Percentiles rank a stretch among this genome's conserved stretches.
Conservation (phyloP, 2,113 vertebrate genomes). For the Seriola aureovittata region DNA sequence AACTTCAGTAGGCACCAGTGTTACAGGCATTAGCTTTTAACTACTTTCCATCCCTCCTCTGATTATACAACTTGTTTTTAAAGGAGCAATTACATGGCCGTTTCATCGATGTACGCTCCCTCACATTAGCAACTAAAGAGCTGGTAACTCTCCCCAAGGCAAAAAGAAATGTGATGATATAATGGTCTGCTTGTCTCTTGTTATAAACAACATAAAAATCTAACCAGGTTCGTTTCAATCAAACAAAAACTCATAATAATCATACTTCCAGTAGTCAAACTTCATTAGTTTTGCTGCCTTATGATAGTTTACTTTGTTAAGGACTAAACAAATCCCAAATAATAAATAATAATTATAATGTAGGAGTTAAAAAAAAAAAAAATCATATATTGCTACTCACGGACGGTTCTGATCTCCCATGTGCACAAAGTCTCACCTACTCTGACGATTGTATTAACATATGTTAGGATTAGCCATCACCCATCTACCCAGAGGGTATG, state of each 20-base stretch:
- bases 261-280: slow-evolving; percentile 77
- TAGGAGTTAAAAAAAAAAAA: background rate
- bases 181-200: slow-evolving; percentile 51
- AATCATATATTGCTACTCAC: slow-evolving; percentile 70
- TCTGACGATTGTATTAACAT: slow-evolving; percentile 77
- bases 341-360: slow-evolving; percentile 77
- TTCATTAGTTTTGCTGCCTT: slow-evolving; percentile 79
- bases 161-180: slow-evolving; percentile 30
- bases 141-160: slow-evolving; percentile 31
- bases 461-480: slow-evolving; percentile 64
- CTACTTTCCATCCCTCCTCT: slow-evolving; percentile 33
- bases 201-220: slow-evolving; percentile 54
- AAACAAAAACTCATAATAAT: slow-evolving; percentile 30
- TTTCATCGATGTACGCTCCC: slow-evolving; percentile 45
- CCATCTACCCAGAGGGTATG: slow-evolving; percentile 23
- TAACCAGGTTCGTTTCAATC: slow-evolving; percentile 57
- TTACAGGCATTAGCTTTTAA: slow-evolving; percentile 64
- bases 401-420: slow-evolving; percentile 78
- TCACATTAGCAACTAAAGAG: slow-evolving; percentile 41
- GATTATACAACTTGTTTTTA: slow-evolving; percentile 46
- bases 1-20: slow-evolving; percentile 72
- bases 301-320: slow-evolving; percentile 70
- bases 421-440: slow-evolving; percentile 71
- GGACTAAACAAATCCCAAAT: slow-evolving; percentile 61
- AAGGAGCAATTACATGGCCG: slow-evolving; percentile 44